Conservation (phyloP, 30 jellyfish, hydroid and myxozoan species). For the Pelagia noctiluca region DNA sequence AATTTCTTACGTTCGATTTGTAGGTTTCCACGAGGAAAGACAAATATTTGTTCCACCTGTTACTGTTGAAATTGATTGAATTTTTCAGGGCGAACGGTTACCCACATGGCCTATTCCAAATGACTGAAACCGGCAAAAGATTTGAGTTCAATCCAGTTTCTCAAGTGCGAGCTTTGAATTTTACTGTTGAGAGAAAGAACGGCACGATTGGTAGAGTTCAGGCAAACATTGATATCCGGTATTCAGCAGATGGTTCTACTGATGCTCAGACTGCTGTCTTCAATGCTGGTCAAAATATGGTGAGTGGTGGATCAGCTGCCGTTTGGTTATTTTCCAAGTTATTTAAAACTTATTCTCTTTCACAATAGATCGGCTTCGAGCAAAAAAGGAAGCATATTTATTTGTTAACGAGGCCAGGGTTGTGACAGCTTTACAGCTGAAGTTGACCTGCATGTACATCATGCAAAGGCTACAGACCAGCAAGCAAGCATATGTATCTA, state of each 20-base stretch:
- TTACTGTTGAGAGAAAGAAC: constrained; percentile 61
- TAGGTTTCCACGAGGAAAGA: not conserved
- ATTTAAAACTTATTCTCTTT: too few relatives aligned
- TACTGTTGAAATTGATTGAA: not conserved
- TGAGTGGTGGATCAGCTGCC: too few relatives aligned
- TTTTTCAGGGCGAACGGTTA: constrained; percentile 87
- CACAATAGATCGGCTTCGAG: too few relatives aligned
- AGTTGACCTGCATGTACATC: too few relatives aligned
- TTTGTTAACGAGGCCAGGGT: too few relatives aligned
- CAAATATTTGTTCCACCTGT: not conserved
- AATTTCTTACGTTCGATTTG: not conserved
- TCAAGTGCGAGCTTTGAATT: constrained; percentile 44
- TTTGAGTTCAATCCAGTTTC: constrained; percentile 45
- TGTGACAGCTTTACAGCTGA: too few relatives aligned
- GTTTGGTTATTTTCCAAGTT: too few relatives aligned
- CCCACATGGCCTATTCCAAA: constrained; percentile 86
- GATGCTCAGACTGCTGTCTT: constrained; percentile 20
- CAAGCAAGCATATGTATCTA: too few relatives aligned
- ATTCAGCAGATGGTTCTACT: constrained; percentile 34
- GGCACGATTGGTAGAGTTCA: constrained; percentile 74
- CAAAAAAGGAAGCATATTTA: too few relatives aligned
- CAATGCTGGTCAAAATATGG: constrained; percentile 41
- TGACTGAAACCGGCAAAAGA: constrained; percentile 30
- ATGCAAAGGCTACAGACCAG: too few relatives aligned
- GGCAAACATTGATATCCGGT: constrained; percentile 29